Evolutionary conservation across 1,140 invertebrate genomes (phyloP).

Genomic region (Meloidogyne exigua): DNA sequence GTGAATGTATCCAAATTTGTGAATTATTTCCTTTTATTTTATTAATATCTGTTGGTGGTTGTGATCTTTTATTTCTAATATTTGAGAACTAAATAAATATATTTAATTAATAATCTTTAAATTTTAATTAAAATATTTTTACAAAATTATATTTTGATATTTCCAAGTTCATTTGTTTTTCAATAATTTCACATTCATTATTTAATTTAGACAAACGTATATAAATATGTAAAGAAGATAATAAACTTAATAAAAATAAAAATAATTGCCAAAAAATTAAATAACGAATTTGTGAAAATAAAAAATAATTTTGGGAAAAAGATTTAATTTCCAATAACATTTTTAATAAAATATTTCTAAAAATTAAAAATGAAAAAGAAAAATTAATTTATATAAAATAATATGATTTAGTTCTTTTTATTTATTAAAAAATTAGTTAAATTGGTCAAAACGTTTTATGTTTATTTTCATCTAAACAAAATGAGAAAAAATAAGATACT

Average conservation of each 20-base stretch:
- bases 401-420: no score
- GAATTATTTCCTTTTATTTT: slow-evolving; percentile 13
- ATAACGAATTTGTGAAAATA: background rate
- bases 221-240: slow-evolving; percentile 42
- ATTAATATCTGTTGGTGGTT: background rate
- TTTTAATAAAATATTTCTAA: background rate
- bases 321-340: background rate
- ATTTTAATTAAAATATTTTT: background rate
- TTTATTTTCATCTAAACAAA: no score
- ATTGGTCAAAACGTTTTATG: no score
- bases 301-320: background rate
- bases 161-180: background rate
- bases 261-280: slow-evolving; percentile 27
- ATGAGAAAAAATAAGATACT: no score
- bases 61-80: background rate
- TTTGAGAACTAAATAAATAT: no score
- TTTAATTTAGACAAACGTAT: slow-evolving; percentile 29
- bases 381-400: no score
- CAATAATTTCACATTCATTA: slow-evolving; percentile 21
- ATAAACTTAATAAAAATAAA: slow-evolving; percentile 36
- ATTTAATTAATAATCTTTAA: no score
- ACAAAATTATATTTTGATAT: background rate
- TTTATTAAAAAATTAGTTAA: no score
- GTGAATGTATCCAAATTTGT: slow-evolving; percentile 56
- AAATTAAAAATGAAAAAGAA: no score